phyloP scores from a whole-genome alignment of 2,888 invertebrate genomes.

The Aquatica leii region DNA sequence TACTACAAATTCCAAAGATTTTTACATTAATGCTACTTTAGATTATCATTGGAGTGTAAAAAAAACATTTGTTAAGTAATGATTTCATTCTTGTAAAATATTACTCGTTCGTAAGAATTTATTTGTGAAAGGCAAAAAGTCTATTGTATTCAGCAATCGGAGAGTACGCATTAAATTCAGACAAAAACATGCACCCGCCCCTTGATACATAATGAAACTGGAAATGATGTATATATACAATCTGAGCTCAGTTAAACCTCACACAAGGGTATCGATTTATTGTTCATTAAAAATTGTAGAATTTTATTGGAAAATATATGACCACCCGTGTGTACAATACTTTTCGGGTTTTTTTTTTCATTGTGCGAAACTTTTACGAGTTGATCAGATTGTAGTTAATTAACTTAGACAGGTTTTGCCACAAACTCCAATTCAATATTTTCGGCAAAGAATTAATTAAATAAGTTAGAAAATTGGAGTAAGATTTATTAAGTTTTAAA shows the following conservation, averaged over 20 bases:
- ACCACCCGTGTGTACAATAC: not conserved
- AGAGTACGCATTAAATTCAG: conserved; percentile 10
- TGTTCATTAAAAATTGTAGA: not conserved
- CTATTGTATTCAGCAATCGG: conserved; percentile 8
- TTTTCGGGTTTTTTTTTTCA: too few species aligned
- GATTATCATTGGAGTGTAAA: too few species aligned
- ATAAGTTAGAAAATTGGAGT: conserved; percentile 11
- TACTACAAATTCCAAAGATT: too few species aligned
- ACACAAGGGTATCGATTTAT: conserved; percentile 8
- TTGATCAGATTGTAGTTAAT: conserved; percentile 3
- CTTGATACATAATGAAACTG: conserved; percentile 13
- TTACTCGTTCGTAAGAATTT: too few species aligned
- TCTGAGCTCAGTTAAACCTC: not conserved
- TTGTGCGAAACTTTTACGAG: not conserved
- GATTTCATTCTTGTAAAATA: too few species aligned
- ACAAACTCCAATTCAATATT: conserved; percentile 8
- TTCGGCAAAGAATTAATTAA: conserved; percentile 6
- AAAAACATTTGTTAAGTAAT: too few species aligned
- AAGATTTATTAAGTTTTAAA: conserved; percentile 1
- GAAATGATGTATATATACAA: conserved; percentile 1
- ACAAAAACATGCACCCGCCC: conserved; percentile 9
- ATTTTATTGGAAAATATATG: not conserved
- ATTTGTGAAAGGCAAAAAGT: too few species aligned
- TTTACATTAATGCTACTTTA: too few species aligned
- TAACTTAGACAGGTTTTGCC: conserved; percentile 6